Evolutionary conservation across 2,113 vertebrate genomes (phyloP), one percentile per base, ranked within the genome.

Genomic region (Azemiops feae): DNA sequence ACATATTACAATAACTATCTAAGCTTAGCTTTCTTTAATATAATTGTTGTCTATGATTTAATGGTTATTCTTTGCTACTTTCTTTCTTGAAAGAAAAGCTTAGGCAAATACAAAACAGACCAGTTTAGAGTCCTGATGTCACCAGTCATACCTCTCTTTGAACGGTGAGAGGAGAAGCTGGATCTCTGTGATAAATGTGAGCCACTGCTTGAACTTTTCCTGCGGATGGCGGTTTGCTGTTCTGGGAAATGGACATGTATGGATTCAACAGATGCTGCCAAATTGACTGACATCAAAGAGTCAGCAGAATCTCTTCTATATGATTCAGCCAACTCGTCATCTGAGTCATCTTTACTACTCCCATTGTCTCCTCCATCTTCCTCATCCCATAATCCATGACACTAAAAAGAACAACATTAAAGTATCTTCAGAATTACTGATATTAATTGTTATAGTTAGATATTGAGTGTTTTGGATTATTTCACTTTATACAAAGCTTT

Each of bases 341-440:
- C 98, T 0, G 98, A 98, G 60, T 98, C 98, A 0, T 98, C 98
- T 93, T 97, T 98, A 87, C 96, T 96, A 0, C 89, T 96, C 90
- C 94, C 97, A n/a, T 94, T 98, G 53, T 97, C 98, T 20, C 95
- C 97, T 88, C 98, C 96, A 85, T 99, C 98, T 0, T 99, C 99
- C 50, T 99, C 99, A 85, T 99, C 99, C 99, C 99, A 99, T 43
- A 99, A 95, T 47, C 99, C 99, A 0, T 99, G 99, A 90, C 99
- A 99, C 99, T 99, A 90, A 87, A n/a, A 91, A 92, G 91, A 64
- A 92, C 50, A 88, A 85, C 47, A 85, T 74, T 3, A 69, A 27
- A 39, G 94, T 53, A 95, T 50, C 14, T 16, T 50, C 34, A 8
- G 50, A 23, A 54, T 95, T 92, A 55, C 18, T 88, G 30, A 87